These are phyloP conservation scores for Falco peregrinus DNA, from an alignment of 2,797 vertebrate species.

Conservation along the genomic window DNA sequence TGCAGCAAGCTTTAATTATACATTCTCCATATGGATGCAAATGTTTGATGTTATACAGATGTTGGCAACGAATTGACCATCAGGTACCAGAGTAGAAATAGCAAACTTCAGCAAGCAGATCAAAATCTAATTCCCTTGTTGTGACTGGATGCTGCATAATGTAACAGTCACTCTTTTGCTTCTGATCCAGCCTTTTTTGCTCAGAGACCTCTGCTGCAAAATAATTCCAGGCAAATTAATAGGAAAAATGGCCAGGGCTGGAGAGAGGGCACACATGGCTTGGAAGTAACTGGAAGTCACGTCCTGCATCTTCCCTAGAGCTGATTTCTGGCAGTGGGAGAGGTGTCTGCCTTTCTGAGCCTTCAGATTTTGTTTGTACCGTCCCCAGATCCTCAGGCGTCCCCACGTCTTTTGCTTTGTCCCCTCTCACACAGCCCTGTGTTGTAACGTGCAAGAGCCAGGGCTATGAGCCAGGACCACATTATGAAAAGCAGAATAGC, in stretches of 20 bases:
- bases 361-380: neutral
- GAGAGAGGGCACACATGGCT: neutral
- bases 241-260: neutral
- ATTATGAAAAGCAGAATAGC: neutral
- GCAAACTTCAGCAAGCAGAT: slow-evolving; percentile 35
- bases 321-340: neutral
- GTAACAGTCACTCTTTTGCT: neutral
- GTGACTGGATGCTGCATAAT: slow-evolving; percentile 30
- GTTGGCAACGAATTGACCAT: slow-evolving; percentile 49
- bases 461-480: neutral
- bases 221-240: neutral
- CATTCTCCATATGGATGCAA: slow-evolving; percentile 53
- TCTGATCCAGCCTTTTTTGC: neutral
- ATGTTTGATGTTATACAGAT: slow-evolving; percentile 53
- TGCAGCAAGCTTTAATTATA: slow-evolving; percentile 62
- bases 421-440: neutral
- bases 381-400: neutral
- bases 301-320: neutral
- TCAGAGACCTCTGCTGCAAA: neutral
- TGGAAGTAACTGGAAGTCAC: neutral
- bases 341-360: neutral
- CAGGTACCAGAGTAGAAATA: slow-evolving; percentile 32
- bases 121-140: slow-evolving; percentile 37
- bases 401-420: neutral
- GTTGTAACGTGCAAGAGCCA: neutral